A percentile compares a stretch with the other conserved stretches of the same genome.
Evolutionary conservation across 2,113 vertebrate genomes (phyloP).

Genomic region (Amblyornis subalaris): DNA sequence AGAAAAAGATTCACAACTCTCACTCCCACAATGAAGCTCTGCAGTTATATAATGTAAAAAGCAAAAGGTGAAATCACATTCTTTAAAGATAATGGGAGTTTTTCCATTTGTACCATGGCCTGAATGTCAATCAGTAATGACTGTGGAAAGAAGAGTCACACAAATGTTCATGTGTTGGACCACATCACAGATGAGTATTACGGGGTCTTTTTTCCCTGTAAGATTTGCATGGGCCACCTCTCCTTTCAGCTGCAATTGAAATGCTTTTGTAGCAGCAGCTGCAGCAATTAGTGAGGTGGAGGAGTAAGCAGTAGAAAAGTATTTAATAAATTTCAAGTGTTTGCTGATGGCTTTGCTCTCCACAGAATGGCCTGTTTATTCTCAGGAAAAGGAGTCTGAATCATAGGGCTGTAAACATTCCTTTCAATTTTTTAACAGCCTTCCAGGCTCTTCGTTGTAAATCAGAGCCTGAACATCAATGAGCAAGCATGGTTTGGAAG

Average conservation of each 20-base stretch:
- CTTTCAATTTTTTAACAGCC: not conserved
- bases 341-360: slow-evolving; percentile 25
- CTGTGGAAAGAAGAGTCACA: not conserved
- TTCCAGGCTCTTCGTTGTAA: not conserved
- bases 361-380: slow-evolving; percentile 15
- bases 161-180: not conserved
- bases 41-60: not conserved
- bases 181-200: not conserved
- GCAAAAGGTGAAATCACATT: not conserved
- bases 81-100: not conserved
- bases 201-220: not conserved
- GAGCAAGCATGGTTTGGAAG: not conserved
- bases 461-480: not conserved
- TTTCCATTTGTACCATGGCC: not conserved
- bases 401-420: slow-evolving; percentile 9
- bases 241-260: not conserved
- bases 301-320: slow-evolving; percentile 14
- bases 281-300: slow-evolving; percentile 25
- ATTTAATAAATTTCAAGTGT: slow-evolving; percentile 49
- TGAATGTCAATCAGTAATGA: not conserved
- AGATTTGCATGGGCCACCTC: not conserved
- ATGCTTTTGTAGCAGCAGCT: slow-evolving; percentile 21
- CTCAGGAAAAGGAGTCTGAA: slow-evolving; percentile 21
- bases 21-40: not conserved
- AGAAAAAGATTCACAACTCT: not conserved